Percentiles rank a stretch among this genome's conserved stretches.
phyloP scores from a whole-genome alignment of 2,797 vertebrate genomes.

The Falco columbarius region DNA sequence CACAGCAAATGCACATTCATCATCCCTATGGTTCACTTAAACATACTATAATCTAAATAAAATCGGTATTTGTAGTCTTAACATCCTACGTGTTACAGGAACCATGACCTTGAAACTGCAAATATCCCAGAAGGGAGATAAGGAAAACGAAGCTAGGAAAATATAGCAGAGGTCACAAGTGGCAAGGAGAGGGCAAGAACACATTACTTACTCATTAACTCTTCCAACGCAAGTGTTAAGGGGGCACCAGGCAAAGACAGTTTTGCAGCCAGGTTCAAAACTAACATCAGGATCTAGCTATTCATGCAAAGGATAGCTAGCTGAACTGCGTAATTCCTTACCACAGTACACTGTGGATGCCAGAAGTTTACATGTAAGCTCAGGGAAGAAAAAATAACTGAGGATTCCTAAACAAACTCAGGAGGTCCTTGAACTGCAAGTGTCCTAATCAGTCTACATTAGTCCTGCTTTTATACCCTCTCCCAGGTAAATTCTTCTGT shows the following conservation, averaged over 20 bases:
- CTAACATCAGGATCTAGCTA: neutral
- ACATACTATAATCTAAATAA: neutral
- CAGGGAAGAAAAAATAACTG: neutral
- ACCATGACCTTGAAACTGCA: neutral
- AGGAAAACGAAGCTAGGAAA: neutral
- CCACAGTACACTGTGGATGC: neutral
- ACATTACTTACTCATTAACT: neutral
- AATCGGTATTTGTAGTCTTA: neutral
- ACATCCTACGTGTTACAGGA: neutral
- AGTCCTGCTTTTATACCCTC: neutral
- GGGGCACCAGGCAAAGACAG: neutral
- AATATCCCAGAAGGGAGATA: neutral
- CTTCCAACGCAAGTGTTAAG: neutral
- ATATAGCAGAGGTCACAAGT: neutral
- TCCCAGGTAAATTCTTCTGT: neutral
- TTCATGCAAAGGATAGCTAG: neutral
- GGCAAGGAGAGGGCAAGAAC: neutral
- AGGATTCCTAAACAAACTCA: neutral
- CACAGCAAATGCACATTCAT: neutral
- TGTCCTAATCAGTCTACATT: rapidly evolving
- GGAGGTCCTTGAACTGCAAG: neutral
- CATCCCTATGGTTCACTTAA: neutral
- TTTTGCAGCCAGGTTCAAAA: neutral
- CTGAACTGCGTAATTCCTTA: neutral
- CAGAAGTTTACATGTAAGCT: neutral